These are phyloP conservation scores for Lethenteron camtschaticum DNA, from an alignment of 2,113 vertebrate species.

Conservation along the genomic window DNA sequence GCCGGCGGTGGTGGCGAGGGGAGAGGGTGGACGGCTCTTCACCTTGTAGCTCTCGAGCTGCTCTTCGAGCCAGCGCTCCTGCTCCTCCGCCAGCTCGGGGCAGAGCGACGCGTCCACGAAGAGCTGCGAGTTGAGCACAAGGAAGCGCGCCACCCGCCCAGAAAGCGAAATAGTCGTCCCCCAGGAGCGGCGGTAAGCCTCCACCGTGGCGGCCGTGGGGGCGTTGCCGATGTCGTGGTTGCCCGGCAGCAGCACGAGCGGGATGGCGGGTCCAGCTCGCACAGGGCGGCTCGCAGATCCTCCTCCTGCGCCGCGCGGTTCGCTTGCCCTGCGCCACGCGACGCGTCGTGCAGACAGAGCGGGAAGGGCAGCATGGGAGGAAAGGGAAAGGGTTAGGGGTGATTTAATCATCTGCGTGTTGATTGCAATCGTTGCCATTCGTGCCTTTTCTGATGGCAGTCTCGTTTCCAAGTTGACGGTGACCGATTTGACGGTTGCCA, in stretches of 20 bases:
- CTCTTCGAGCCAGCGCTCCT: slow-evolving; percentile 54
- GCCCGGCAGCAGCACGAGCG: slow-evolving; percentile 66
- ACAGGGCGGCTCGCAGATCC: slow-evolving; percentile 48
- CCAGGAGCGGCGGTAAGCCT: slow-evolving; percentile 44
- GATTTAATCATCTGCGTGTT: too few relatives aligned
- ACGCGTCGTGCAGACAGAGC: too few relatives aligned
- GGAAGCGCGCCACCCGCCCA: slow-evolving; percentile 72
- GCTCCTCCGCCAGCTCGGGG: slow-evolving; percentile 35
- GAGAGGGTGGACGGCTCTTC: background rate
- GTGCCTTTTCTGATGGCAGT: too few relatives aligned
- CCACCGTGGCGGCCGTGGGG: slow-evolving; percentile 38
- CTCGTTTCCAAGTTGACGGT: too few relatives aligned
- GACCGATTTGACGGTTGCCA: too few relatives aligned
- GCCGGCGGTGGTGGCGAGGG: too few relatives aligned
- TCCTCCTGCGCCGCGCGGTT: slow-evolving; percentile 36
- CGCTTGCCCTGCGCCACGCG: background rate
- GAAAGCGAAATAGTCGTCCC: slow-evolving; percentile 88
- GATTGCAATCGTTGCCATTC: too few relatives aligned
- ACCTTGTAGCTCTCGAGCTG: slow-evolving; percentile 30
- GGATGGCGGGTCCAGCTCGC: slow-evolving; percentile 34
- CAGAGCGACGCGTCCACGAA: slow-evolving; percentile 46
- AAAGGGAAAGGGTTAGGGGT: too few relatives aligned
- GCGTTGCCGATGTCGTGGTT: slow-evolving; percentile 75
- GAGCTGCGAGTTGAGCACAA: slow-evolving; percentile 83
- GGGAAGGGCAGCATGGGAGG: too few relatives aligned